Conservation (phyloP, 92 coral and sea anemone genomes). For the Zoanthus sansibaricus region DNA sequence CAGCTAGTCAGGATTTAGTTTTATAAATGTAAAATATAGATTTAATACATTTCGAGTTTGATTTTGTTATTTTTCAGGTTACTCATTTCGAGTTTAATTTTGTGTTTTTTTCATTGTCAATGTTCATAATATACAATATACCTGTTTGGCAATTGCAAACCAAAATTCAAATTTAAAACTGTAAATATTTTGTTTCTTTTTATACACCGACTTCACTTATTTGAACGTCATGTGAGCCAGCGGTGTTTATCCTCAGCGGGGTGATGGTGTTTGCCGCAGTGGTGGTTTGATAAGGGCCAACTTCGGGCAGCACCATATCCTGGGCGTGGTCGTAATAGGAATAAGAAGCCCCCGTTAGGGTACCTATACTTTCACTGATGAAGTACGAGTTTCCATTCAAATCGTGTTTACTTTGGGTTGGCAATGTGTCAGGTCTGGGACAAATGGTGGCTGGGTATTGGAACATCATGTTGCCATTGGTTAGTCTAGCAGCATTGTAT, state of each 20-base stretch:
- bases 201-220: slow-evolving; percentile 27
- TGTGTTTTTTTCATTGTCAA: too few relatives aligned
- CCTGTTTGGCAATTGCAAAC: too few relatives aligned
- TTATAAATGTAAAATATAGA: too few relatives aligned
- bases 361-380: slow-evolving; percentile 16
- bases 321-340: slow-evolving; percentile 39
- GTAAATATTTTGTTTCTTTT: not conserved
- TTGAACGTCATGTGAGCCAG: slow-evolving; percentile 24
- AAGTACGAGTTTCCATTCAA: slow-evolving; percentile 28
- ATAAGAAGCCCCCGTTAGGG: slow-evolving; percentile 8
- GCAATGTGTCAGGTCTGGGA: slow-evolving; percentile 7
- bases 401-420: slow-evolving; percentile 32
- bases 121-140: too few relatives aligned
- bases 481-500: slow-evolving; percentile 24
- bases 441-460: slow-evolving; percentile 9
- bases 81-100: too few relatives aligned
- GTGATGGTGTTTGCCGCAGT: not conserved
- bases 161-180: not conserved
- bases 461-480: slow-evolving; percentile 19
- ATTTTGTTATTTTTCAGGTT: too few relatives aligned
- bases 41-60: too few relatives aligned
- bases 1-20: too few relatives aligned
- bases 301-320: slow-evolving; percentile 3
- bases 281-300: slow-evolving; percentile 31
- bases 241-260: slow-evolving; percentile 37